phyloP scores from a whole-genome alignment of 2,888 invertebrate species.

The Tryphoninae sp. region DNA sequence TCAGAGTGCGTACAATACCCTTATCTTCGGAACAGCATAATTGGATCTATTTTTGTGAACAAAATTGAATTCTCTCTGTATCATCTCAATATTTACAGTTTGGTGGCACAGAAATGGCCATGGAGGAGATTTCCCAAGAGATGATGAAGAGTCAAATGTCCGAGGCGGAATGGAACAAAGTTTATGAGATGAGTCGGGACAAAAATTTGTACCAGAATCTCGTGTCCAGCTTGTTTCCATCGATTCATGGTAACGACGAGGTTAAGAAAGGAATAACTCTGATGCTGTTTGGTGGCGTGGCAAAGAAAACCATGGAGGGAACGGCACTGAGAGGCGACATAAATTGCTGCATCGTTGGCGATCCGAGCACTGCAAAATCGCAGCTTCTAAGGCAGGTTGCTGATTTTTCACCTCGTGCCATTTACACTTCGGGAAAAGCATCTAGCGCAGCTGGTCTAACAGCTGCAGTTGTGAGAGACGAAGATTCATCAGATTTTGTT shows the following conservation, averaged over 20 bases:
- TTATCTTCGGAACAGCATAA: not conserved
- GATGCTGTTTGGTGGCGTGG: slow-evolving; percentile 98
- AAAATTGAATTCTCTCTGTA: slow-evolving; percentile 32
- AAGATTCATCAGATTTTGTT: slow-evolving; percentile 99
- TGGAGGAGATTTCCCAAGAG: slow-evolving; percentile 95
- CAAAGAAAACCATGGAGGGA: slow-evolving; percentile 95
- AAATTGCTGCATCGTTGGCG: slow-evolving; percentile 98
- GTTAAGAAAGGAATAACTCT: slow-evolving; percentile 95
- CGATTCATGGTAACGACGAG: slow-evolving; percentile 98
- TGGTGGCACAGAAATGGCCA: slow-evolving; percentile 91
- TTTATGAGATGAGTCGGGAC: slow-evolving; percentile 98
- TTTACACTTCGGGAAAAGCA: slow-evolving; percentile 99
- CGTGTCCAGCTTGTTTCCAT: slow-evolving; percentile 95
- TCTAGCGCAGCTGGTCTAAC: slow-evolving; percentile 99
- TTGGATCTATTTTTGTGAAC: not conserved
- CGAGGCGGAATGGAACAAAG: slow-evolving; percentile 95
- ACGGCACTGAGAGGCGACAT: slow-evolving; percentile 97
- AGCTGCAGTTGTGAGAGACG: slow-evolving; percentile 98
- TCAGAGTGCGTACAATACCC: slow-evolving; percentile 83
- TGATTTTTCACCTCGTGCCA: slow-evolving; percentile 97
- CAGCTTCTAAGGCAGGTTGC: slow-evolving; percentile 97
- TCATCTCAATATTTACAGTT: slow-evolving; percentile 82
- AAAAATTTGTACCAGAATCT: slow-evolving; percentile 94
- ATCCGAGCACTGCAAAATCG: slow-evolving; percentile 99
- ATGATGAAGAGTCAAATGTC: slow-evolving; percentile 97